A percentile compares a stretch with the other conserved stretches of the same genome.
These are phyloP conservation scores for Isichthys henryi DNA, from an alignment of 2,113 vertebrate genomes.

Conservation along the genomic window DNA sequence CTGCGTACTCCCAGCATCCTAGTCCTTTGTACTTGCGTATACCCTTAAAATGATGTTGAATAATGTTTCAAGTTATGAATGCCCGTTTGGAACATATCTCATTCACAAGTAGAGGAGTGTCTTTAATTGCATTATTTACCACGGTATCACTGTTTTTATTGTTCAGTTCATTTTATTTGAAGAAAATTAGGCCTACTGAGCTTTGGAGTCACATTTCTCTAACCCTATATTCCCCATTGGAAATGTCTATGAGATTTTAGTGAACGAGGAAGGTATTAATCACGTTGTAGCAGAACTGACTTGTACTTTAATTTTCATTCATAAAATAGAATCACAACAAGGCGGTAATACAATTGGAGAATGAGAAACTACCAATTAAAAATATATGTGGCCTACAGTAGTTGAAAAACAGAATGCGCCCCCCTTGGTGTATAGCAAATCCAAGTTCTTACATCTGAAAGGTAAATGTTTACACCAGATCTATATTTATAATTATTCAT, in stretches of 20 bases:
- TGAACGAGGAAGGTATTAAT: neutral
- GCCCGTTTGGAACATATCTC: no score
- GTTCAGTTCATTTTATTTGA: neutral
- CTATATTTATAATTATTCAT: conserved; percentile 4
- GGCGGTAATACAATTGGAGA: neutral
- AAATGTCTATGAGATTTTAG: neutral
- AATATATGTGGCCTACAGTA: neutral
- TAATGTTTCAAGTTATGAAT: no score
- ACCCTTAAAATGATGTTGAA: no score
- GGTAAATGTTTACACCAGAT: neutral
- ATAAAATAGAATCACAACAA: neutral
- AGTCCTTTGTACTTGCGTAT: no score
- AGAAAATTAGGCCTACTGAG: neutral
- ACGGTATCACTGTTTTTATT: neutral
- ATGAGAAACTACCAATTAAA: neutral
- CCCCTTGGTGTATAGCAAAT: neutral
- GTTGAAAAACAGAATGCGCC: neutral
- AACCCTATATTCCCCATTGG: neutral
- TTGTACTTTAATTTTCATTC: neutral
- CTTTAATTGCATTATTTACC: neutral
- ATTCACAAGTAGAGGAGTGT: no score
- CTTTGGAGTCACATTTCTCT: neutral
- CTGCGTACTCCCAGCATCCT: no score
- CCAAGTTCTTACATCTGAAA: neutral
- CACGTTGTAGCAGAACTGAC: neutral